These are phyloP conservation scores for Drosophila fulvimacula DNA, from an alignment of 2,888 invertebrate genomes.

Conservation along the genomic window DNA sequence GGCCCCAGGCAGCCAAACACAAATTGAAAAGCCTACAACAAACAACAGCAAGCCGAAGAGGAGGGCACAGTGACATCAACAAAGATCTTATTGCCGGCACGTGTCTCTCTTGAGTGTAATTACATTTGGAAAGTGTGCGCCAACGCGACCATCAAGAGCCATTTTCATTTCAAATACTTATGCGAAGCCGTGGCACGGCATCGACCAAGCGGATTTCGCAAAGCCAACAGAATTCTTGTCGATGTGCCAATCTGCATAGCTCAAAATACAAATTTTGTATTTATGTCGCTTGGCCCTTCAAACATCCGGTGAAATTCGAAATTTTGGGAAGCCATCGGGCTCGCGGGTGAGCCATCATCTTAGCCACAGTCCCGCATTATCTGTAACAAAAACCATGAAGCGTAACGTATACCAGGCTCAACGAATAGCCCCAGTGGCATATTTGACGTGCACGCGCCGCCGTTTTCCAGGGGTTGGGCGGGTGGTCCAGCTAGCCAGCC, in stretches of 20 bases:
- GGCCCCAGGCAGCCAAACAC: constrained; percentile 55
- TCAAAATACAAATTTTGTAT: constrained; percentile 67
- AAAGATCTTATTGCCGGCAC: constrained; percentile 63
- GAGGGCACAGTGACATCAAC: constrained; percentile 4
- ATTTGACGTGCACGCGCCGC: constrained; percentile 66
- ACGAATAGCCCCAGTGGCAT: constrained; percentile 58
- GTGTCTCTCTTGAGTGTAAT: constrained; percentile 76
- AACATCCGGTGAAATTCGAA: constrained; percentile 25
- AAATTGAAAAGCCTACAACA: constrained; percentile 43
- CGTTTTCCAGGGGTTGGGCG: background rate
- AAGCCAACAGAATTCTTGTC: constrained; percentile 44
- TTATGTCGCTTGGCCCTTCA: constrained; percentile 54
- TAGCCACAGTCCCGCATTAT: constrained; percentile 36
- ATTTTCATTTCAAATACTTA: constrained; percentile 50
- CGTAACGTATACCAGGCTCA: constrained; percentile 56
- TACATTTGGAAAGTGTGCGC: constrained; percentile 72
- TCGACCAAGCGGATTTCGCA: constrained; percentile 48
- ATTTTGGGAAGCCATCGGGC: background rate
- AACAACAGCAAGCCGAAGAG: constrained; percentile 13
- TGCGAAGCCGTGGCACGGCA: constrained; percentile 18
- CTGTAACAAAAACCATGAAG: constrained; percentile 60
- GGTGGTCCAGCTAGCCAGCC: background rate
- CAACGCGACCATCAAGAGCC: constrained; percentile 47
- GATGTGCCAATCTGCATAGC: constrained; percentile 61
- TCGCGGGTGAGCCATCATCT: constrained; percentile 31